Evolutionary conservation across 23 tunicate species (phyloP).

Genomic region (Styela clava): DNA sequence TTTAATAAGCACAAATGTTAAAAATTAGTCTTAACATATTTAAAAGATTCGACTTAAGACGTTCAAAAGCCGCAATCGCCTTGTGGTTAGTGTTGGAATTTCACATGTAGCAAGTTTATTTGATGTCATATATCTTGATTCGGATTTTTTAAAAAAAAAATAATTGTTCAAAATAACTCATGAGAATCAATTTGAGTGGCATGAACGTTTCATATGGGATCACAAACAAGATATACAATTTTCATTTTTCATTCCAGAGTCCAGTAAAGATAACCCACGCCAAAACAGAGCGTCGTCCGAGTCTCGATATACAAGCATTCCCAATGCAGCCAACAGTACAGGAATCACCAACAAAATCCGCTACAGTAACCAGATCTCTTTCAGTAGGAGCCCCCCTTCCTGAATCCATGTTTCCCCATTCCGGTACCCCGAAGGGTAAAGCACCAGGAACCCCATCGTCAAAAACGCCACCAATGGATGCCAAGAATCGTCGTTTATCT

Average conservation of each 20-base stretch:
- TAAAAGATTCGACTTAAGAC: too few species aligned
- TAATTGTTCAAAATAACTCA: too few species aligned
- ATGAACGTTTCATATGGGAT: too few species aligned
- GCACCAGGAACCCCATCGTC: not conserved
- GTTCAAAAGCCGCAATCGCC: too few species aligned
- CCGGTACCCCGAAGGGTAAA: not conserved
- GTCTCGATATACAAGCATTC: not conserved
- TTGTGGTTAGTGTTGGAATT: too few species aligned
- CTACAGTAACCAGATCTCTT: conserved; percentile 13
- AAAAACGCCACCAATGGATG: not conserved
- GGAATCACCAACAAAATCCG: conserved; percentile 13
- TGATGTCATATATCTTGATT: too few species aligned
- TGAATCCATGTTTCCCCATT: not conserved
- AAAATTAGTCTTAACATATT: too few species aligned
- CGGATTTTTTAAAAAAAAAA: too few species aligned
- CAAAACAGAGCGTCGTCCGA: not conserved
- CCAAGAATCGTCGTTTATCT: conserved; percentile 4
- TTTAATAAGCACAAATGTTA: too few species aligned
- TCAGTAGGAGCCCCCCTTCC: not conserved
- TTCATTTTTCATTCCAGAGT: not conserved
- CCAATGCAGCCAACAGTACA: not conserved
- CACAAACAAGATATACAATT: too few species aligned
- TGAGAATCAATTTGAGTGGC: too few species aligned
- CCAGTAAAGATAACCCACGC: conserved; percentile 1
- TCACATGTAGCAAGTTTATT: too few species aligned